Percentiles rank a stretch among this genome's conserved stretches.
phyloP scores from a whole-genome alignment of 2,888 invertebrate species.

The Cremastinae sp. region DNA sequence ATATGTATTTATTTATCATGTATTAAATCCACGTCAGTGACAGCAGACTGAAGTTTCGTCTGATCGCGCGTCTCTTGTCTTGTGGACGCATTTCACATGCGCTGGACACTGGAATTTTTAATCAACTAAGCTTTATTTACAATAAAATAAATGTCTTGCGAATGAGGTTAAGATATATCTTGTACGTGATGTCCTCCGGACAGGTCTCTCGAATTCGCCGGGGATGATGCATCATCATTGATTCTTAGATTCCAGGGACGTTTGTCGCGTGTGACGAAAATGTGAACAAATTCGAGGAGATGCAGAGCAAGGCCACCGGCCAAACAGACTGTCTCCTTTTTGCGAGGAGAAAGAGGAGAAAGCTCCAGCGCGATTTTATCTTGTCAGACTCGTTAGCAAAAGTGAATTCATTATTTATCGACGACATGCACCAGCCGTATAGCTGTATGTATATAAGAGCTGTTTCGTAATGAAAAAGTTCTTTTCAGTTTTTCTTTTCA shows the following conservation, averaged over 20 bases:
- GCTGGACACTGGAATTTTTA: no score
- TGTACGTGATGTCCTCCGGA: conserved; percentile 16
- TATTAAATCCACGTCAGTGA: not conserved
- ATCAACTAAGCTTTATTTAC: not conserved
- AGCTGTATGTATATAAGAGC: no score
- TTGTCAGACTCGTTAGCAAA: conserved; percentile 46
- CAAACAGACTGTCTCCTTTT: conserved; percentile 58
- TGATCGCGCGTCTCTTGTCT: not conserved
- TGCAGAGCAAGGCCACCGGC: conserved; percentile 58
- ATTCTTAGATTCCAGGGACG: conserved; percentile 45
- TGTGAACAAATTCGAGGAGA: conserved; percentile 61
- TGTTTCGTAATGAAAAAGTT: no score
- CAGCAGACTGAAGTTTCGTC: not conserved
- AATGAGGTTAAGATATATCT: not conserved
- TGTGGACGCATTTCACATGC: not conserved
- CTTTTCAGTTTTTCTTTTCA: no score
- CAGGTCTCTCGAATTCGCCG: conserved; percentile 23
- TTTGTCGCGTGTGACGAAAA: conserved; percentile 56
- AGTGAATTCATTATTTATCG: conserved; percentile 61
- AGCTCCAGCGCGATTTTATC: conserved; percentile 45
- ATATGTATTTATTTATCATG: no score
- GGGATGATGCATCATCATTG: conserved; percentile 13
- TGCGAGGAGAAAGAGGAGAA: conserved; percentile 50
- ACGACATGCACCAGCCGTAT: conserved; percentile 61
- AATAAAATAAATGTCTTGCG: no score